phyloP scores from a whole-genome alignment of 1,140 invertebrate species.

The Akabosia matsudoensis region DNA sequence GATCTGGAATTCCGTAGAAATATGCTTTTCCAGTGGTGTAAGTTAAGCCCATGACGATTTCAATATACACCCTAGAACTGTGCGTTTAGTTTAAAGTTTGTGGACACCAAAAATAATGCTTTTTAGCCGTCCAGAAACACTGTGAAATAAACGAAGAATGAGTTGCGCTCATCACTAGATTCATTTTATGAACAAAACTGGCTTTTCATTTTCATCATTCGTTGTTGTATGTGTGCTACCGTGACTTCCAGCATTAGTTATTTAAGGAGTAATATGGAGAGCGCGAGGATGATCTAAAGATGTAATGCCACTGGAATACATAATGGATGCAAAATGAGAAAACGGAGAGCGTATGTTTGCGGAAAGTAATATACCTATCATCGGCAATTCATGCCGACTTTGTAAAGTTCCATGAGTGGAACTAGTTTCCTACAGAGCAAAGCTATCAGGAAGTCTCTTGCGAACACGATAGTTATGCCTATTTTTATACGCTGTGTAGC shows the following conservation, averaged over 20 bases:
- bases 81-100: too few species aligned
- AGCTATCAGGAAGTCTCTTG: too few species aligned
- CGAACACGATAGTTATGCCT: too few species aligned
- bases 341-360: not conserved
- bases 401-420: too few species aligned
- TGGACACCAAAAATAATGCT: too few species aligned
- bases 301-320: not conserved
- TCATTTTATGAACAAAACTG: not conserved
- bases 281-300: not conserved
- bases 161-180: not conserved
- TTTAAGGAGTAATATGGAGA: not conserved
- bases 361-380: not conserved
- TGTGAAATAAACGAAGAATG: not conserved
- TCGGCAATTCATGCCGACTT: not conserved
- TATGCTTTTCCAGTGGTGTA: not conserved
- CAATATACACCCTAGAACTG: too few species aligned
- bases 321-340: not conserved
- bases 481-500: not conserved
- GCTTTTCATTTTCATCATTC: not conserved
- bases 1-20: slow-evolving; percentile 12
- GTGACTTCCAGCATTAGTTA: not conserved
- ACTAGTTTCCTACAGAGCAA: too few species aligned
- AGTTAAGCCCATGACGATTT: too few species aligned
- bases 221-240: not conserved
- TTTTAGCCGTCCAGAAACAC: too few species aligned